Conservation (phyloP, 2,113 vertebrate genomes). For the Cervus canadensis region DNA sequence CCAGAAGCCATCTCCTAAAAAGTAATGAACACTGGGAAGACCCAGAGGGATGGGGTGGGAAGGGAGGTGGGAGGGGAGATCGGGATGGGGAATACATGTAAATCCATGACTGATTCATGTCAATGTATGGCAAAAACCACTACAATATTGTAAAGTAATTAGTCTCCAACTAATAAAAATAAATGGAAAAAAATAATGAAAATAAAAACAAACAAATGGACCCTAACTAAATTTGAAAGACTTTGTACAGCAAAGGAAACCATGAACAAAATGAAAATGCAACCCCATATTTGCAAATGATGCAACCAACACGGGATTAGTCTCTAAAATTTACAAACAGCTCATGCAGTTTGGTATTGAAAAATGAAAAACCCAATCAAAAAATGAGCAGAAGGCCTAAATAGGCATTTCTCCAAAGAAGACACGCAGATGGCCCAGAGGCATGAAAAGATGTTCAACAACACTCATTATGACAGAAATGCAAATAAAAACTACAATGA, state of each 20-base stretch:
- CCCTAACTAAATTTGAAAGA: neutral
- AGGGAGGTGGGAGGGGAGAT: no score
- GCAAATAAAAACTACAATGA: neutral
- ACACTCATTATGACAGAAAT: neutral
- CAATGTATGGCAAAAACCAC: no score
- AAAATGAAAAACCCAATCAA: neutral
- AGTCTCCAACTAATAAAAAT: no score
- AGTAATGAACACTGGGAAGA: neutral
- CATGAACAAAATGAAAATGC: neutral
- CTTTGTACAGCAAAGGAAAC: neutral
- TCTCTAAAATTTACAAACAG: neutral
- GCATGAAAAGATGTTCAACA: neutral
- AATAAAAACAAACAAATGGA: neutral
- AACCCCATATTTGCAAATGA: neutral
- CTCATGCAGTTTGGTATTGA: neutral
- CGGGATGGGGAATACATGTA: no score
- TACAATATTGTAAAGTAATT: no score
- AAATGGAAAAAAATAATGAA: neutral
- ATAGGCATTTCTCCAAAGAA: neutral
- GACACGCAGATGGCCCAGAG: neutral
- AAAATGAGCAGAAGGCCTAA: neutral
- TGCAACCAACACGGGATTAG: neutral
- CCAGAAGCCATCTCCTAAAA: neutral
- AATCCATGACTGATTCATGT: no score
- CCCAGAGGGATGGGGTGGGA: no score